Conservation (phyloP, 2,113 vertebrate species). For the Thinocorus orbignyianus region DNA sequence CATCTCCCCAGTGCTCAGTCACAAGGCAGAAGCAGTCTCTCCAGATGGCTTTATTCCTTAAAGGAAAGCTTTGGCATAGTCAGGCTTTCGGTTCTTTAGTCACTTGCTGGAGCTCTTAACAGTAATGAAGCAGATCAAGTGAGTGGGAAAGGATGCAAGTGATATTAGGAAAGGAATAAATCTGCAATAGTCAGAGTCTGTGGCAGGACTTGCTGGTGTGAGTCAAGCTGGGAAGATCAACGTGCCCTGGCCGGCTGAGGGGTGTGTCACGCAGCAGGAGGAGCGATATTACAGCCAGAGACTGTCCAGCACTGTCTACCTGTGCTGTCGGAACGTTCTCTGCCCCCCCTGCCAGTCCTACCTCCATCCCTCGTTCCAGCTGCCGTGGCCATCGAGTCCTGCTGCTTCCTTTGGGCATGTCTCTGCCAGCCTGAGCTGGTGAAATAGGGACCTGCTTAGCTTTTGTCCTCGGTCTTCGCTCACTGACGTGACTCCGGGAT, state of each 20-base stretch:
- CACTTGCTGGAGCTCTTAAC: neutral
- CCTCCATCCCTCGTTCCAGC: neutral
- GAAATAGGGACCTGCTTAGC: neutral
- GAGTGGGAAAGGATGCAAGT: neutral
- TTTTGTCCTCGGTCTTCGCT: neutral
- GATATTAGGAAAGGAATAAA: neutral
- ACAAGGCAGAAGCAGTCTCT: neutral
- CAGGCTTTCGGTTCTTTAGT: neutral
- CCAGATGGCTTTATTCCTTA: neutral
- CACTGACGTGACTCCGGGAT: neutral
- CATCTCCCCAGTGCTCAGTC: neutral
- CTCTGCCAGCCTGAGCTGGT: neutral
- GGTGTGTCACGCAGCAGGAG: neutral
- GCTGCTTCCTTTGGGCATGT: neutral
- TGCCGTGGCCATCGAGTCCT: neutral
- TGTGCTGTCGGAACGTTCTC: neutral
- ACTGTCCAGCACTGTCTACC: neutral
- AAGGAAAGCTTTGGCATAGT: neutral
- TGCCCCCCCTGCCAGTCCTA: neutral
- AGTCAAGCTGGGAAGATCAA: neutral
- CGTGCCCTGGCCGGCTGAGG: rapidly evolving
- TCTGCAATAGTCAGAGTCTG: neutral
- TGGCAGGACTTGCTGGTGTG: neutral
- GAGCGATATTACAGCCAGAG: neutral
- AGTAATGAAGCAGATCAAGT: neutral